These are phyloP conservation scores for Tragopan temminckii DNA, from an alignment of 2,797 vertebrate genomes.

Conservation along the genomic window DNA sequence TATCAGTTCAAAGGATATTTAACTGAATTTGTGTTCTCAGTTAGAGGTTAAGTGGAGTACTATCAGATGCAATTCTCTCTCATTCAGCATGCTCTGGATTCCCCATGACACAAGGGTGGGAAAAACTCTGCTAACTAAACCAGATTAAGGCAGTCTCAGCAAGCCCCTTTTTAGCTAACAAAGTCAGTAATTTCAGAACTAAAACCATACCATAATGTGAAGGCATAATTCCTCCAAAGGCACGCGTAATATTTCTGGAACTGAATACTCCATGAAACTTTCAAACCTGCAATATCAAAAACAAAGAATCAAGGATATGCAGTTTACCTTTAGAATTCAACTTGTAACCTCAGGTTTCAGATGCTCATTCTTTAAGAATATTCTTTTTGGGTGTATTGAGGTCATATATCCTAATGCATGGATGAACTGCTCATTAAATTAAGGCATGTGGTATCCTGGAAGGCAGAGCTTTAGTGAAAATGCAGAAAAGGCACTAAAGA, in stretches of 20 bases:
- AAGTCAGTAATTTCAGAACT: not conserved
- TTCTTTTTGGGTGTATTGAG: not conserved
- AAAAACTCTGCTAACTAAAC: not conserved
- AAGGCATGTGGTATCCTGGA: not conserved
- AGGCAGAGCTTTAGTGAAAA: not conserved
- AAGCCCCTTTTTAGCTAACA: not conserved
- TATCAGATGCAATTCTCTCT: not conserved
- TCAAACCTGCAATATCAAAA: conserved; percentile 86
- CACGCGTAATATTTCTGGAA: conserved; percentile 97
- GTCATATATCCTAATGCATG: not conserved
- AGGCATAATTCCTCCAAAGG: conserved; percentile 97
- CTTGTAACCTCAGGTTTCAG: not conserved
- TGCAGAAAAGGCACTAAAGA: not conserved
- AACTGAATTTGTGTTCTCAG: not conserved
- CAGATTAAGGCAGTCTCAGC: not conserved
- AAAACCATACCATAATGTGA: conserved; percentile 92
- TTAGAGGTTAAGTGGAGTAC: not conserved
- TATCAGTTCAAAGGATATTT: not conserved
- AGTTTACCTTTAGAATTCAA: not conserved
- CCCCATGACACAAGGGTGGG: not conserved
- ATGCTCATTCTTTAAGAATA: not conserved
- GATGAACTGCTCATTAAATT: not conserved
- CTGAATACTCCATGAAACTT: conserved; percentile 93
- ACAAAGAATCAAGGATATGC: not conserved
- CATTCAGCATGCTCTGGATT: not conserved